These are phyloP conservation scores for Trachemys scripta DNA, from an alignment of 2,113 vertebrate genomes.

Conservation along the genomic window DNA sequence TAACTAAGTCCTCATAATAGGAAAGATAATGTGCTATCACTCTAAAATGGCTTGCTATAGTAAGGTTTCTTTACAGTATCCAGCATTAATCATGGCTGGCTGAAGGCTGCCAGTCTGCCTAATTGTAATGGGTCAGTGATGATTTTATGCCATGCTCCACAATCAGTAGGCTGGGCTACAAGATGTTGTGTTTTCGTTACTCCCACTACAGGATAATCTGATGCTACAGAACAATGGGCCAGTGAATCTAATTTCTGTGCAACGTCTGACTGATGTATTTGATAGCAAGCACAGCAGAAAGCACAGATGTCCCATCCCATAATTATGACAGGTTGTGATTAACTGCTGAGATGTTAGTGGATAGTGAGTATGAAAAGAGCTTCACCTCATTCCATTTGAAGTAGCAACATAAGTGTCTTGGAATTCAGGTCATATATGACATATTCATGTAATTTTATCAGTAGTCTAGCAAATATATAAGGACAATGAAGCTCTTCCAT, in stretches of 20 bases:
- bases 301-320: neutral
- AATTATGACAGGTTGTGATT: neutral
- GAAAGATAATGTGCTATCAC: neutral
- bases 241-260: neutral
- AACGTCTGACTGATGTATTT: neutral
- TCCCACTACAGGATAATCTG: neutral
- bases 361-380: neutral
- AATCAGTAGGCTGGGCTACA: neutral
- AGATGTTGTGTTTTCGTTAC: neutral
- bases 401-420: conserved; percentile 42
- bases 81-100: neutral
- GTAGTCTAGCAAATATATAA: neutral
- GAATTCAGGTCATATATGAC: neutral
- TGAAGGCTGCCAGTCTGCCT: neutral
- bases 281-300: conserved; percentile 2
- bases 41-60: neutral
- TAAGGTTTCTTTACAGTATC: neutral
- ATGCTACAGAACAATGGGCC: conserved; percentile 1
- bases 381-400: conserved; percentile 47
- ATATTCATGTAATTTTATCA: neutral
- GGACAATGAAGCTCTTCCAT: conserved; percentile 18
- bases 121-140: neutral
- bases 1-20: neutral
- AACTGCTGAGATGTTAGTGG: neutral
- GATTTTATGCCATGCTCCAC: neutral